A percentile compares a stretch with the other conserved stretches of the same genome.
These are phyloP conservation scores for Lacanobia oleracea DNA, from an alignment of 2,888 invertebrate genomes.

Conservation along the genomic window DNA sequence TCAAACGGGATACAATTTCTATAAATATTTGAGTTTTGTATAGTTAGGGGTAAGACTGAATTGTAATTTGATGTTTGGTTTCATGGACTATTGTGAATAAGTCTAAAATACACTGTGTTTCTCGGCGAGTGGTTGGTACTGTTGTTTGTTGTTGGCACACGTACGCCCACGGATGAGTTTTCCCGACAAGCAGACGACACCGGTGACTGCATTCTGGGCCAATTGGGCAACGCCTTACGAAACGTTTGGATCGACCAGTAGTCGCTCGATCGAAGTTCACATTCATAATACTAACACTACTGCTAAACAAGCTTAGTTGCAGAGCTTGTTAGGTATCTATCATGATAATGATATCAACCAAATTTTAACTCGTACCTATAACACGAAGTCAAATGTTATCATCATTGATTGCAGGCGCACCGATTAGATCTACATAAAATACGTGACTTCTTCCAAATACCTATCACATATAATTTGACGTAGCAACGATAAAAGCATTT, in stretches of 20 bases:
- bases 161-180: conserved; percentile 64
- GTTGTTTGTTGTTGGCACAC: conserved; percentile 71
- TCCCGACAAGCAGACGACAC: conserved; percentile 72
- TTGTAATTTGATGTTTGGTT: conserved; percentile 27
- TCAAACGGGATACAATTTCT: conserved; percentile 29
- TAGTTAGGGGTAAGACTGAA: conserved; percentile 21
- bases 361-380: conserved; percentile 19
- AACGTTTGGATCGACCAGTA: conserved; percentile 66
- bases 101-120: conserved; percentile 20
- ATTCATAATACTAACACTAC: conserved; percentile 33
- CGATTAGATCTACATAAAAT: conserved; percentile 21
- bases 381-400: conserved; percentile 33
- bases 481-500: conserved; percentile 28
- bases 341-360: conserved; percentile 14
- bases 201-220: conserved; percentile 81
- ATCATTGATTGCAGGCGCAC: conserved; percentile 18
- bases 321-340: neutral
- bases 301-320: conserved; percentile 1
- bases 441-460: conserved; percentile 32
- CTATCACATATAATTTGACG: conserved; percentile 8
- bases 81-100: conserved; percentile 22
- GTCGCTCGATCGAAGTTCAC: conserved; percentile 61
- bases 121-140: conserved; percentile 16
- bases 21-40: conserved; percentile 55
- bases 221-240: conserved; percentile 79